Evolutionary conservation across 2,113 vertebrate species (phyloP).

Genomic region (Pycnonotus jocosus): DNA sequence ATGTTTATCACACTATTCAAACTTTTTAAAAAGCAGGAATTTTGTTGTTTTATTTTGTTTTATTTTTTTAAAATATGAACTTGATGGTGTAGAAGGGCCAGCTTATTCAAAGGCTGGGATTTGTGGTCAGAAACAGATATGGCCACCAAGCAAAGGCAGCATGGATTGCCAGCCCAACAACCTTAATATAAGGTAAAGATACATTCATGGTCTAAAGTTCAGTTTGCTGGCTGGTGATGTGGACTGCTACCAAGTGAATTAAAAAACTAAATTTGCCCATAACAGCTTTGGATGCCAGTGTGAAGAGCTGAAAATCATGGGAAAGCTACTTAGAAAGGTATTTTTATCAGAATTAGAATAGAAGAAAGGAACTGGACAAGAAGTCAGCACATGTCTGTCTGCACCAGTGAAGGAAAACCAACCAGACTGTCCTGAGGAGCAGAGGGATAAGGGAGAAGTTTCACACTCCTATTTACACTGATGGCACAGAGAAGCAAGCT

Average conservation of each 20-base stretch:
- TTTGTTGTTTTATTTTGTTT: not conserved
- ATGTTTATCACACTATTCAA: not conserved
- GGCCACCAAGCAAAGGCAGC: not conserved
- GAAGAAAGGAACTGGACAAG: not conserved
- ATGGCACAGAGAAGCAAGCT: not conserved
- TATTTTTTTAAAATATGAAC: not conserved
- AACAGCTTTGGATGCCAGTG: not conserved
- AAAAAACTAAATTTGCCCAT: not conserved
- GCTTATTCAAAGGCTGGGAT: not conserved
- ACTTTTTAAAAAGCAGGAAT: not conserved
- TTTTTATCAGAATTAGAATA: not conserved
- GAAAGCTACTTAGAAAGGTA: not conserved
- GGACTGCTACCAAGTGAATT: not conserved
- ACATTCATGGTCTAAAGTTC: not conserved
- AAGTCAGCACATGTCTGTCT: accelerated
- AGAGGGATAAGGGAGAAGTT: not conserved
- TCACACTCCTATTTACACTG: not conserved
- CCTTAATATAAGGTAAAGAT: no score
- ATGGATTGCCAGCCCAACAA: not conserved
- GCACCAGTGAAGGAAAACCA: not conserved
- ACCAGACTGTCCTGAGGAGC: not conserved
- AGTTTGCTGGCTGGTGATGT: not conserved
- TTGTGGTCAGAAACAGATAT: not conserved
- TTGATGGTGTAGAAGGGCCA: not conserved
- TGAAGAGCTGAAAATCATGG: not conserved